phyloP scores from a whole-genome alignment of 2,888 invertebrate genomes.

The Lepidonotus clava region DNA sequence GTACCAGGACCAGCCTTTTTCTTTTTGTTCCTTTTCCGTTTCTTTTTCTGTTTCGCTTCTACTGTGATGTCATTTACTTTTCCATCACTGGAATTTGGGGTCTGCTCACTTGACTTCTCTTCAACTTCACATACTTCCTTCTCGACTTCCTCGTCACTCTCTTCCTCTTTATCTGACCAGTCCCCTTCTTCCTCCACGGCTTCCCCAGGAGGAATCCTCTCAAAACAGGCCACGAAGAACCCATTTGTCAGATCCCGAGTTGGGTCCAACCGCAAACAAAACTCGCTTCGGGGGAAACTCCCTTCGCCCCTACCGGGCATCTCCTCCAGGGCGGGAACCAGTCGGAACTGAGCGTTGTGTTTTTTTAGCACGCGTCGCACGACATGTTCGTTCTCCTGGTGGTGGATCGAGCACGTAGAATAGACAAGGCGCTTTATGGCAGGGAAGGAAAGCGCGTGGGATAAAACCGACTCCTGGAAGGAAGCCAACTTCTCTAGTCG shows the following conservation, averaged over 20 bases:
- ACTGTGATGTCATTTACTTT: too few species aligned
- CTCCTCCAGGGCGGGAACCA: constrained; percentile 73
- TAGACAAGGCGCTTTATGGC: constrained; percentile 92
- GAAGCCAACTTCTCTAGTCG: constrained; percentile 72
- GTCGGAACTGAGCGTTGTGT: constrained; percentile 75
- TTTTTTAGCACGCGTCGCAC: constrained; percentile 86
- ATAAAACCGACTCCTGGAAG: constrained; percentile 83
- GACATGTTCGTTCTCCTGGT: constrained; percentile 93
- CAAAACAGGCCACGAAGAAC: constrained; percentile 90
- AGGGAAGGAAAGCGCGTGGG: constrained; percentile 93
- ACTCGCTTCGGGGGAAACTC: background rate
- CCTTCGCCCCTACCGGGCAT: constrained; percentile 71
- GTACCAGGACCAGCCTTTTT: too few species aligned
- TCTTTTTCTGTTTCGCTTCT: too few species aligned
- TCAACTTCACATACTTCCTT: background rate
- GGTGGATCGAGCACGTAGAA: constrained; percentile 95
- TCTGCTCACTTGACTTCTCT: background rate
- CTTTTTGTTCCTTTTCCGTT: too few species aligned
- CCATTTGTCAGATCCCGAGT: constrained; percentile 92
- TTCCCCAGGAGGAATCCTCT: constrained; percentile 27
- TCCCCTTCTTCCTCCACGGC: background rate
- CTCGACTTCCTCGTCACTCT: background rate
- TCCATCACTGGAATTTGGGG: background rate
- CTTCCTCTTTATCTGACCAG: background rate
- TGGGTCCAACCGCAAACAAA: constrained; percentile 90